Base-by-base conservation (phyloP, 1,140 invertebrate species). In the Heliothis virescens region DNA sequence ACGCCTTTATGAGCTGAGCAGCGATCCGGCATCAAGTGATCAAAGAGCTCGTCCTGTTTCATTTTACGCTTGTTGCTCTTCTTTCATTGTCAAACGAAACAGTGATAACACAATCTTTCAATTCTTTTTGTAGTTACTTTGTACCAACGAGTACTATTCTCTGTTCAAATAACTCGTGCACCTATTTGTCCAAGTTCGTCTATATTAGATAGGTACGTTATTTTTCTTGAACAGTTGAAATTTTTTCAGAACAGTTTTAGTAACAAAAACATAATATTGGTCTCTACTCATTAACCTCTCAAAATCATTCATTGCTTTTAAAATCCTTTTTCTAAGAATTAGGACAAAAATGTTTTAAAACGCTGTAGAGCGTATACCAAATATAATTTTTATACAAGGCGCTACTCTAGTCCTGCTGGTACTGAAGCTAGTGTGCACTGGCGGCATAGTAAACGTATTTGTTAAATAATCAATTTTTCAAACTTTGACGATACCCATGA, bases 1-100 rank as follows among this genome's bases (percentile, higher is more conserved):
- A 92, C 89, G 91, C 85, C 86, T 89, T 91, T 91, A 92, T 94
- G 90, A 92, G 86, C 84, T 85, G 90, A 91, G 87, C 90, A 87
- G 80, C 85, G 89, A 93, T 81, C 87, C 87, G 87, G 82, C 87
- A 85, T 84, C 82, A 87, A 86, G 81, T 93, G 92, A 94, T 93
- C 93, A 94, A 93, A 94, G 91, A 86, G 87, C 86, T 89, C 87
- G 82, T 75, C 82, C 84, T 86, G 85, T 90, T 91, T 91, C 89
- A 88, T 91, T 94, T 93, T 87, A 92, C 93, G 92, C 85, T 87
- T 85, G 89, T 89, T 93, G 87, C 87, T 82, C 87, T 78, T 83
- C 87, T 90, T 88, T 91, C 84, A 88, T 88, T 87, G 87, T 89
- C 85, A 89, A 92, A 90, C 90, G 90, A 90, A 86, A 90, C 86